A percentile compares a stretch with the other conserved stretches of the same genome.
phyloP scores from a whole-genome alignment of 2,797 vertebrate genomes.

The Sciaenops ocellatus region DNA sequence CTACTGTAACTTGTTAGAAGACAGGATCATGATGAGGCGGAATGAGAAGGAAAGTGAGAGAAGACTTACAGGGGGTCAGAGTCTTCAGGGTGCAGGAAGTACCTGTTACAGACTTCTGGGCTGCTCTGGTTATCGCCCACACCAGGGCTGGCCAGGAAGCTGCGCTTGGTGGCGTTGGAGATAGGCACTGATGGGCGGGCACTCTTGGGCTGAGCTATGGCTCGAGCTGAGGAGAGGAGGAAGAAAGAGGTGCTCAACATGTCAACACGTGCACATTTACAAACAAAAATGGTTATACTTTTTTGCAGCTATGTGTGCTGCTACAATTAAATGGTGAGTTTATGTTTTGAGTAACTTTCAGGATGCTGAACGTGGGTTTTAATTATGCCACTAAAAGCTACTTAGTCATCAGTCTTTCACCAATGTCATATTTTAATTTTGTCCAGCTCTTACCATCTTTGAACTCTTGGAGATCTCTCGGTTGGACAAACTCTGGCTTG shows the following conservation, averaged over 20 bases:
- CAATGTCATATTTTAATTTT: neutral
- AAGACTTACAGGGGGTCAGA: constrained; percentile 89
- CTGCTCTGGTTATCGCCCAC: constrained; percentile 83
- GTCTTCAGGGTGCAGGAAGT: constrained; percentile 91
- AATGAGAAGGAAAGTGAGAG: constrained; percentile 61
- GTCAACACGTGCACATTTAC: too few relatives aligned
- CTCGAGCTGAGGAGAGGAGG: constrained; percentile 85
- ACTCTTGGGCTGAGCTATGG: constrained; percentile 90
- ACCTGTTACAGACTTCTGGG: constrained; percentile 90
- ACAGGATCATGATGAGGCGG: constrained; percentile 43
- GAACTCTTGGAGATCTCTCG: constrained; percentile 93
- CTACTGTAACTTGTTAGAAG: constrained; percentile 49
- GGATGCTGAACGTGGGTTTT: neutral
- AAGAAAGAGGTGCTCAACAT: neutral
- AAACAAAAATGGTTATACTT: neutral
- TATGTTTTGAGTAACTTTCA: neutral
- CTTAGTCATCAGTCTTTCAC: neutral
- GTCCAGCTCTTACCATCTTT: constrained; percentile 90
- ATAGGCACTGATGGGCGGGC: constrained; percentile 93
- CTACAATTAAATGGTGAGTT: neutral
- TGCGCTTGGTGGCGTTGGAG: constrained; percentile 97
- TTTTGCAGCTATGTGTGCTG: neutral
- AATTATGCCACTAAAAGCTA: neutral
- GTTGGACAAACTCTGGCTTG: constrained; percentile 96
- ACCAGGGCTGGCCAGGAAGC: constrained; percentile 91